A percentile compares a stretch with the other conserved stretches of the same genome.
Conservation (phyloP, 2,113 vertebrate species). For the Centropus unirufus region DNA sequence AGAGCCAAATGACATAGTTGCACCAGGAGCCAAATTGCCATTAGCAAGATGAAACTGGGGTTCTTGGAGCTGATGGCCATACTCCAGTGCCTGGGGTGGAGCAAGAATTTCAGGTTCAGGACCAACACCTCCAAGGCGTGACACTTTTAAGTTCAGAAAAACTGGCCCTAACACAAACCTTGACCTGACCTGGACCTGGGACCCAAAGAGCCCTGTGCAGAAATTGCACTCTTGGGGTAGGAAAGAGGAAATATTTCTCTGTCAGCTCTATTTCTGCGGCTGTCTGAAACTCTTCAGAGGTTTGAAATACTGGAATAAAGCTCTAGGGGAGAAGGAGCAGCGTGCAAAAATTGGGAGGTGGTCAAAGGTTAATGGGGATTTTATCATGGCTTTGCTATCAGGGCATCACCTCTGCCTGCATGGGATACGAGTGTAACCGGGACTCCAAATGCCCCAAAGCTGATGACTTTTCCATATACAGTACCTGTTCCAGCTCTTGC, state of each 20-base stretch:
- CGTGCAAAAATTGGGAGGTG: background rate
- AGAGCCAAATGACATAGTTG: background rate
- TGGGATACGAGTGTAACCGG: background rate
- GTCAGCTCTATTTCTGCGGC: background rate
- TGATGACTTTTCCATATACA: background rate
- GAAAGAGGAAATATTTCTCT: constrained; percentile 22
- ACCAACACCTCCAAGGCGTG: background rate
- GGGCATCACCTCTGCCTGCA: background rate
- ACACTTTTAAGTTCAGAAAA: background rate
- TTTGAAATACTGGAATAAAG: constrained; percentile 17
- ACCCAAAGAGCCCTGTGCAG: background rate
- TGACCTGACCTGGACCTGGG: background rate
- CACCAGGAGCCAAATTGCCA: background rate
- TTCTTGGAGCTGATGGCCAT: background rate
- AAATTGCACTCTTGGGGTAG: background rate
- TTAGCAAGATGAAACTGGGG: background rate
- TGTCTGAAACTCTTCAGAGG: background rate
- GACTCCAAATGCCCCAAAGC: background rate
- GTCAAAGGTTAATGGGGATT: background rate
- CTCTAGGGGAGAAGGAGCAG: background rate
- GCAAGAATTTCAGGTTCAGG: background rate
- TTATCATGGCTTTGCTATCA: background rate
- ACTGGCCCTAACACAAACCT: background rate
- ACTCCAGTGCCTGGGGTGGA: background rate
- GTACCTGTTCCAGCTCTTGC: background rate